phyloP scores from a whole-genome alignment of 2,113 vertebrate species.

The Carassius carassius region DNA sequence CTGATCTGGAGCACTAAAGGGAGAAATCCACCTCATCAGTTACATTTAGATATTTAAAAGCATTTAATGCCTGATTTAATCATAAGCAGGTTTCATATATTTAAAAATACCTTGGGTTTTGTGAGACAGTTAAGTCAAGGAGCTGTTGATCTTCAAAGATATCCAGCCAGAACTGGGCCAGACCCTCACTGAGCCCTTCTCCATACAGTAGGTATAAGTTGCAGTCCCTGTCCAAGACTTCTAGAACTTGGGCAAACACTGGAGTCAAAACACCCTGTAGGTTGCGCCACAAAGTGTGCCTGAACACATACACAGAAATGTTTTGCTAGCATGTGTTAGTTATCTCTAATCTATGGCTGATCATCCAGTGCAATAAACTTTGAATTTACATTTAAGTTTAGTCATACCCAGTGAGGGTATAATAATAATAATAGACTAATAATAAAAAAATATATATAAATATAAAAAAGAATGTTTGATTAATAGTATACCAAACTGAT shows the following conservation, averaged over 20 bases:
- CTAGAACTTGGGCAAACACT: slow-evolving; percentile 67
- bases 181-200: slow-evolving; percentile 54
- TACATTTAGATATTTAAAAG: not conserved
- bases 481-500: too few species aligned
- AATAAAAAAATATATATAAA: too few species aligned
- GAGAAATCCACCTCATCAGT: not conserved
- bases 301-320: slow-evolving; percentile 44
- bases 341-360: not conserved
- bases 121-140: slow-evolving; percentile 56
- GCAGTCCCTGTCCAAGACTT: slow-evolving; percentile 69
- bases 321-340: not conserved
- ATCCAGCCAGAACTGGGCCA: slow-evolving; percentile 71
- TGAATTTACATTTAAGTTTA: not conserved
- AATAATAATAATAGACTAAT: too few species aligned
- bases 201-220: slow-evolving; percentile 70
- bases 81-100: not conserved
- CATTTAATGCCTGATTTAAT: not conserved
- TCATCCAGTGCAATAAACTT: not conserved
- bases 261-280: slow-evolving; percentile 73
- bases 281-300: slow-evolving; percentile 75
- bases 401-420: too few species aligned
- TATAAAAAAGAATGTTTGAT: too few species aligned
- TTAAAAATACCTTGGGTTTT: slow-evolving; percentile 60
- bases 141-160: slow-evolving; percentile 70
- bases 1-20: slow-evolving; percentile 61